Evolutionary conservation across 1,140 invertebrate species (phyloP), one percentile per base, ranked within the genome.

Genomic region (Leucophenga varia): DNA sequence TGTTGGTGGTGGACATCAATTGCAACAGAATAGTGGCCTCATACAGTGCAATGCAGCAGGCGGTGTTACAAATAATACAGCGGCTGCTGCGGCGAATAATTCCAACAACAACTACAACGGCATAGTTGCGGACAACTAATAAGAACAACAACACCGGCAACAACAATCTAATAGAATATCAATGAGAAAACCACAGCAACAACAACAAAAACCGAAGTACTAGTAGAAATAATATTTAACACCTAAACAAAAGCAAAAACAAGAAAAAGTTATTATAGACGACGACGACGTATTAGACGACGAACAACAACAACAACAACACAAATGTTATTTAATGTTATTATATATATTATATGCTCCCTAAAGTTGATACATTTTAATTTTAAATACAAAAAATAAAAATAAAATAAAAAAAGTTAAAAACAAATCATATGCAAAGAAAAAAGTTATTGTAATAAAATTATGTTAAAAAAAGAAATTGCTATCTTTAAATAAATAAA

Each of bases 311-410:
- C 4, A 6, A 6, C 5, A 13, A 35, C 5, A 13, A 35, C 57
- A 67, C 64, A 68, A 64, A 68, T 68, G 64, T 67, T 67, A 68
- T 67, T 67, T 67, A 67, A 67, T 67, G 63, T 67, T 67, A 59
- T 59, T 59, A 65, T 59, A n/a, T n/a, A n/a, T n/a, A n/a, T 63
- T 68, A 63, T 65, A 67, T 67, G 64, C 68, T 67, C 63, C n/a
- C 64, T 68, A 67, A 67, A 67, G 64, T 67, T 67, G 64, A 67
- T 25, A 25, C n/a, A n/a, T n/a, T n/a, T n/a, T n/a, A n/a, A n/a
- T n/a, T n/a, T n/a, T n/a, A n/a, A n/a, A n/a, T n/a, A n/a, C n/a
- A n/a, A n/a, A n/a, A n/a, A n/a, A n/a, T n/a, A n/a, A n/a, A n/a
- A n/a, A n/a, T n/a, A n/a, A n/a, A n/a, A n/a, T n/a, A n/a, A n/a